Percentiles rank a stretch among this genome's conserved stretches.
Conservation (phyloP, 64 coral and sea anemone species). For the Anthopleura sola region DNA sequence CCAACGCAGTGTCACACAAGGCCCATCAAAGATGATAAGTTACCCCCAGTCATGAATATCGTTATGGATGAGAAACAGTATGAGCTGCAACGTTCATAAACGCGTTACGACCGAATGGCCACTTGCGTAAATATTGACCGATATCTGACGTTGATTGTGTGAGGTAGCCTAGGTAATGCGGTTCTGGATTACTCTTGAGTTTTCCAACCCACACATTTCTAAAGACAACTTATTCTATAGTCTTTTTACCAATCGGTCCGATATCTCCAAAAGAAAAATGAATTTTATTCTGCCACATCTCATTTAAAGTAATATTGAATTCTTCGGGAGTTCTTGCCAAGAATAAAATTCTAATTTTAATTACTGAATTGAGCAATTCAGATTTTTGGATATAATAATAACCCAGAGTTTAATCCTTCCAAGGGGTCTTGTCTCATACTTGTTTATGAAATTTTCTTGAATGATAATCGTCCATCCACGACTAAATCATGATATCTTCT, state of each 20-base stretch:
- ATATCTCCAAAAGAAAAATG: background rate
- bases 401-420: background rate
- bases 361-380: background rate
- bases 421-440: background rate
- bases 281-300: background rate
- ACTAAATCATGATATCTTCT: background rate
- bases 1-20: background rate
- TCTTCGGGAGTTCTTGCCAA: background rate
- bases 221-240: background rate
- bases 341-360: background rate
- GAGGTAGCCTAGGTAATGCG: background rate
- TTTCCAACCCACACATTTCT: background rate
- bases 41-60: background rate
- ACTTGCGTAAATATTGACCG: slow-evolving; percentile 2
- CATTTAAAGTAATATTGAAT: background rate
- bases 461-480: background rate
- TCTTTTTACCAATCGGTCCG: background rate
- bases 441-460: background rate
- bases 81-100: background rate
- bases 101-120: background rate
- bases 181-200: background rate
- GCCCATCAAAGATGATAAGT: background rate
- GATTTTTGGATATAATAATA: background rate
- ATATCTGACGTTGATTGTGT: background rate
- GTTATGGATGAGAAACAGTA: background rate